A percentile compares a stretch with the other conserved stretches of the same genome.
Evolutionary conservation across 2,888 invertebrate species (phyloP).

Genomic region (Dynastes tityus): DNA sequence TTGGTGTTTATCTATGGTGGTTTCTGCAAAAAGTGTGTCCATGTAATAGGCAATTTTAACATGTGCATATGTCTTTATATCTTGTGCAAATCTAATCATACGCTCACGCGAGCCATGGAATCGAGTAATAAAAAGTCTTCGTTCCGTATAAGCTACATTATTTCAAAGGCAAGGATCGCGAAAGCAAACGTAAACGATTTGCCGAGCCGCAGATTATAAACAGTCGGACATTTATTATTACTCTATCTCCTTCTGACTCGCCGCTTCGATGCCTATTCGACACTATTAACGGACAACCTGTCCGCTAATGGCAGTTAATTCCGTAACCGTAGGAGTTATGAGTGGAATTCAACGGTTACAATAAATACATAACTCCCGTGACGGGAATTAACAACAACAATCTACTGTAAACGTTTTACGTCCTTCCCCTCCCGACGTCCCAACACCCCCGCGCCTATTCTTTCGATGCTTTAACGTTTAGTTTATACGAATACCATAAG

Average conservation of each 20-base stretch:
- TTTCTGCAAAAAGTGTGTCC: no score
- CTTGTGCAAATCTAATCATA: slow-evolving; percentile 9
- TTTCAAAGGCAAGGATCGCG: not conserved
- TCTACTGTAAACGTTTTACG: slow-evolving; percentile 39
- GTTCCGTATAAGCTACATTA: not conserved
- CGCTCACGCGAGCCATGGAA: slow-evolving; percentile 15
- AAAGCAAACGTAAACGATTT: slow-evolving; percentile 19
- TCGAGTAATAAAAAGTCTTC: slow-evolving; percentile 20
- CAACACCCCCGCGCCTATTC: not conserved
- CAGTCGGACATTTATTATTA: slow-evolving; percentile 29
- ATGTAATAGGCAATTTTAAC: not conserved
- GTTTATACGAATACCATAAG: slow-evolving; percentile 28
- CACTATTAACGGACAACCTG: slow-evolving; percentile 25
- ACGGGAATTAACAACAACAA: slow-evolving; percentile 47
- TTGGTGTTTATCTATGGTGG: no score
- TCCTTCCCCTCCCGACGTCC: not conserved
- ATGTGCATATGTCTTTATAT: slow-evolving; percentile 26
- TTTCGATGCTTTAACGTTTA: not conserved
- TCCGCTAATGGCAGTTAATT: slow-evolving; percentile 29
- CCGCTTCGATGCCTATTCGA: slow-evolving; percentile 13
- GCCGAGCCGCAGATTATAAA: slow-evolving; percentile 18
- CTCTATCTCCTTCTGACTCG: slow-evolving; percentile 19
- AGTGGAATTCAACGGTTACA: slow-evolving; percentile 43
- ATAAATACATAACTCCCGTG: slow-evolving; percentile 48
- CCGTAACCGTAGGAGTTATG: slow-evolving; percentile 46